A percentile compares a stretch with the other conserved stretches of the same genome.
phyloP scores from a whole-genome alignment of 2,113 vertebrate genomes.

The Centropus unirufus region DNA sequence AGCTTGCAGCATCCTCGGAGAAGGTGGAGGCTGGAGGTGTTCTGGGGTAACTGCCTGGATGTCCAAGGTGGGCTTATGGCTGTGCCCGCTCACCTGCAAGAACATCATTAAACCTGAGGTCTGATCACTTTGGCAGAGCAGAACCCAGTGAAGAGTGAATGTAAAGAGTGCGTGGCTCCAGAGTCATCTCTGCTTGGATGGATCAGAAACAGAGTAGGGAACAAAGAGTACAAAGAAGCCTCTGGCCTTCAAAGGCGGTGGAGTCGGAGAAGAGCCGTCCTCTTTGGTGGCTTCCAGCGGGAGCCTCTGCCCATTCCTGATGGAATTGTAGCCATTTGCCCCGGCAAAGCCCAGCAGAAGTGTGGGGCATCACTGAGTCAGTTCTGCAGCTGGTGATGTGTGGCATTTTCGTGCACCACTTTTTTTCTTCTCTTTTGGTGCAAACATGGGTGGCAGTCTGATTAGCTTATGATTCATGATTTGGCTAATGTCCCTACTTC shows the following conservation, averaged over 20 bases:
- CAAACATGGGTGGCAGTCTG: conserved; percentile 66
- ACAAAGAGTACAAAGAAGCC: neutral
- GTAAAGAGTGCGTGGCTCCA: neutral
- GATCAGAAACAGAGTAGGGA: neutral
- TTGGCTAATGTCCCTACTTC: conserved; percentile 63
- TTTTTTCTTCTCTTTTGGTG: conserved; percentile 33
- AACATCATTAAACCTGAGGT: neutral
- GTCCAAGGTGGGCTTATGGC: neutral
- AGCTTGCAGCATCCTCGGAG: neutral
- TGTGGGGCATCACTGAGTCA: conserved; percentile 6
- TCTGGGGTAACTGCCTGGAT: neutral
- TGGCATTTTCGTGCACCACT: neutral
- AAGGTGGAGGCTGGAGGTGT: accelerated
- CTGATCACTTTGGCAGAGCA: neutral
- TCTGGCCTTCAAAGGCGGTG: neutral
- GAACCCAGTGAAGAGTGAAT: neutral
- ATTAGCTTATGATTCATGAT: conserved; percentile 66
- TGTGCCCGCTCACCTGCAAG: neutral
- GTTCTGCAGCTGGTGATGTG: neutral
- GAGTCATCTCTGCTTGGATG: neutral
- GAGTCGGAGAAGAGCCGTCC: neutral
- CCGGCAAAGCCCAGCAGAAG: neutral
- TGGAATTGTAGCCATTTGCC: neutral
- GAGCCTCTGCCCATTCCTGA: neutral
- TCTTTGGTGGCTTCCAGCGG: neutral